These are phyloP conservation scores for Centropus unirufus DNA, from an alignment of 2,113 vertebrate species.

Conservation along the genomic window DNA sequence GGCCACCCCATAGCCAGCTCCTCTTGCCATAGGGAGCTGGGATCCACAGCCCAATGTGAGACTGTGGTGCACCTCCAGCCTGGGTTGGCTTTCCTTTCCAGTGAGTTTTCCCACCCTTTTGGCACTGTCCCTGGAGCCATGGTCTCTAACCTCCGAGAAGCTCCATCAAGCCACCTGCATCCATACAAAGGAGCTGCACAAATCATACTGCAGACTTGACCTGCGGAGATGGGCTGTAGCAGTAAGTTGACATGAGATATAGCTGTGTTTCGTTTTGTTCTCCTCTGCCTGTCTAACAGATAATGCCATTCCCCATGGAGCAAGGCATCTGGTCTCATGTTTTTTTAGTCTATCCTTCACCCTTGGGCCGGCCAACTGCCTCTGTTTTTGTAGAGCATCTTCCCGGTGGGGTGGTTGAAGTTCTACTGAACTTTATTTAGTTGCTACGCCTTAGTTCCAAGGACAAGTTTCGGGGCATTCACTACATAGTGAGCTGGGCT, in stretches of 20 bases:
- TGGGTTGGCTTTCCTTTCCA: background rate
- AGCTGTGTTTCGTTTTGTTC: background rate
- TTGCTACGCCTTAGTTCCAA: background rate
- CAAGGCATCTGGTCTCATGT: background rate
- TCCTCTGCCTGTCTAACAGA: background rate
- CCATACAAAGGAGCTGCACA: background rate
- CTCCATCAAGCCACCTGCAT: background rate
- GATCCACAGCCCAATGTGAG: background rate
- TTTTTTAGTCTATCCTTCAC: background rate
- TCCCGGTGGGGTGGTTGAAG: background rate
- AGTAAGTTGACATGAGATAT: background rate
- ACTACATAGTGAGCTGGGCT: background rate
- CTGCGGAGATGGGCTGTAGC: background rate
- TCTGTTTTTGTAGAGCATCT: background rate
- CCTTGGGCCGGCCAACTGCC: background rate
- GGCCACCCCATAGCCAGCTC: background rate
- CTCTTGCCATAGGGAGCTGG: background rate
- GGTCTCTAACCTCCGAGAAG: background rate
- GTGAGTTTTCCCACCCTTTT: background rate
- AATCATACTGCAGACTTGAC: background rate
- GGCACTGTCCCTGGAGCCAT: background rate
- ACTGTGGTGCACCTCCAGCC: background rate
- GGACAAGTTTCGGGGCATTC: background rate
- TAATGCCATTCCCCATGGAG: accelerated
- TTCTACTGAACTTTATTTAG: background rate